Evolutionary conservation across 64 coral and sea anemone genomes (phyloP).

Genomic region (Actinia equina): DNA sequence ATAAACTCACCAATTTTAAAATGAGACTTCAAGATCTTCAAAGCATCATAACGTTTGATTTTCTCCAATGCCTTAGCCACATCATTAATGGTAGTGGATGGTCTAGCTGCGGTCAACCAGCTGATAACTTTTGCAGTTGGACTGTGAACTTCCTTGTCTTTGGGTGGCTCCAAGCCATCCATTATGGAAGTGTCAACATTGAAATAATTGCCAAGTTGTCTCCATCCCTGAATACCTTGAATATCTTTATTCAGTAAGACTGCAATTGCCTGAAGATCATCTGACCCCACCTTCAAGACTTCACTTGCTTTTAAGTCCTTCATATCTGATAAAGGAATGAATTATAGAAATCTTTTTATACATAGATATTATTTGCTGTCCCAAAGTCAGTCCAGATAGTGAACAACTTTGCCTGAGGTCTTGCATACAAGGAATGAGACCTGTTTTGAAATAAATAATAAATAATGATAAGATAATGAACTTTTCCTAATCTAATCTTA

Average conservation of each 20-base stretch:
- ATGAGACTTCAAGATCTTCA: not conserved
- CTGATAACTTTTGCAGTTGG: not conserved
- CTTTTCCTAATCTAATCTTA: too few species aligned
- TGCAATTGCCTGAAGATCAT: not conserved
- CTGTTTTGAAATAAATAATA: too few species aligned
- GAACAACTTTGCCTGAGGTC: too few species aligned
- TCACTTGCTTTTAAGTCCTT: not conserved
- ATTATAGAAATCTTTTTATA: too few species aligned
- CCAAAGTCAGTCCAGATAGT: too few species aligned
- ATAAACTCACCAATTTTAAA: not conserved
- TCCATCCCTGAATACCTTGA: not conserved
- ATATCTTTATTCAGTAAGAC: not conserved
- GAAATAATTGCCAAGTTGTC: not conserved
- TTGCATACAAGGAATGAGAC: too few species aligned
- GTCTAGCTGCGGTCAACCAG: not conserved
- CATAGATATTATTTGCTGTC: too few species aligned
- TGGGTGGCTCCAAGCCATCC: not conserved
- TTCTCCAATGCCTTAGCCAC: not conserved
- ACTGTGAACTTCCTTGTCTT: not conserved
- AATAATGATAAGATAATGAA: too few species aligned
- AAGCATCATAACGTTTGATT: not conserved
- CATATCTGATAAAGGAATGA: too few species aligned
- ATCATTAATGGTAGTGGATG: not conserved
- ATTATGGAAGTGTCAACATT: not conserved
- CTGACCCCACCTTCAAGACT: not conserved